A percentile compares a stretch with the other conserved stretches of the same genome.
Evolutionary conservation across 92 coral and sea anemone species (phyloP).

Genomic region (Hydrozoanthus gracilis): DNA sequence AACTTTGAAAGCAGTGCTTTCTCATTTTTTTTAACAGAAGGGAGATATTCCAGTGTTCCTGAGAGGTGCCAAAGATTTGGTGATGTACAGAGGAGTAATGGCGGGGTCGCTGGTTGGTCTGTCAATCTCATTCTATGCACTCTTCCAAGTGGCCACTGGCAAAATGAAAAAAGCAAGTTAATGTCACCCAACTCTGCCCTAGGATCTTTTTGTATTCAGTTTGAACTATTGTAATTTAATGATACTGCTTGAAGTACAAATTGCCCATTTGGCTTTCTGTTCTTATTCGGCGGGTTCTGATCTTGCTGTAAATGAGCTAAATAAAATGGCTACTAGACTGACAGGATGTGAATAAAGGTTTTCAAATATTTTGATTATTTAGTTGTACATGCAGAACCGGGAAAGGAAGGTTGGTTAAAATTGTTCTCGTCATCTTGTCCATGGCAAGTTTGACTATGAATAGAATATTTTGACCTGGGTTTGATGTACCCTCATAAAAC

Average conservation of each 20-base stretch:
- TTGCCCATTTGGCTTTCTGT: constrained; percentile 23
- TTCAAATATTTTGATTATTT: neutral
- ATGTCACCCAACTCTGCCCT: neutral
- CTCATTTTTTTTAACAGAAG: constrained; percentile 44
- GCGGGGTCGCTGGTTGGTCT: constrained; percentile 72
- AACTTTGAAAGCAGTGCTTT: neutral
- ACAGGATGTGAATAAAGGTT: neutral
- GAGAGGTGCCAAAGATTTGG: constrained; percentile 79
- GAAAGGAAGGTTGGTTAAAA: too few relatives aligned
- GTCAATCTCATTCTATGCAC: constrained; percentile 67
- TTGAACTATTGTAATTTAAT: constrained; percentile 10
- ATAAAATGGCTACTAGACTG: neutral
- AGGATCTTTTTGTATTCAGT: neutral
- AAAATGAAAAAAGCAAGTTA: constrained; percentile 75
- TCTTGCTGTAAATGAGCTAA: neutral
- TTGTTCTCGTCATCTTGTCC: too few relatives aligned
- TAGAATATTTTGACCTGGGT: too few relatives aligned
- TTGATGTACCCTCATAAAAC: too few relatives aligned
- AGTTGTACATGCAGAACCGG: too few relatives aligned
- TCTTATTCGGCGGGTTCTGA: neutral
- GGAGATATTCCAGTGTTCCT: constrained; percentile 82
- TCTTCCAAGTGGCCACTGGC: constrained; percentile 88
- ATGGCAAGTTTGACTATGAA: too few relatives aligned
- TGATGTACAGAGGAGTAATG: constrained; percentile 79
- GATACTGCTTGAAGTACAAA: neutral